phyloP scores from a whole-genome alignment of 92 coral and sea anemone species.

The Porites divaricata region DNA sequence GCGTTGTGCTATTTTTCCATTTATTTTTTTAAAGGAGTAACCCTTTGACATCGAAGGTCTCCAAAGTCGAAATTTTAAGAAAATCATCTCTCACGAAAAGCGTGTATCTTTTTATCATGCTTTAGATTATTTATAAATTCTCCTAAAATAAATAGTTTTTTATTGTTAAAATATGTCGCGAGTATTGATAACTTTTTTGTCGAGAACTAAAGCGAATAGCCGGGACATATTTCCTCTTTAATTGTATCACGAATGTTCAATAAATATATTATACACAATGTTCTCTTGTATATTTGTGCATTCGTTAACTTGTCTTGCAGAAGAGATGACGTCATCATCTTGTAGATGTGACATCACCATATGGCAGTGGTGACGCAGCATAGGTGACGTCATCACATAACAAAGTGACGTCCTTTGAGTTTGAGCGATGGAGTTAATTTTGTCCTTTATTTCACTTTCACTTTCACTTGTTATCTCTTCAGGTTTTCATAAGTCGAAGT shows the following conservation, averaged over 20 bases:
- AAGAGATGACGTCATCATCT: not conserved
- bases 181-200: not conserved
- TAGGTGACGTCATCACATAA: too few species aligned
- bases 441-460: not conserved
- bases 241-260: conserved; percentile 17
- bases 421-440: not conserved
- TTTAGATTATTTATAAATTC: conserved; percentile 29
- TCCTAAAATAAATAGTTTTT: conserved; percentile 32
- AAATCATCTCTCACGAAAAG: not conserved
- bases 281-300: not conserved
- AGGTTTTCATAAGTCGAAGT: not conserved
- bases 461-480: not conserved
- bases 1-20: not conserved
- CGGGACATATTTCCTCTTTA: conserved; percentile 14
- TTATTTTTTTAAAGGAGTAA: too few species aligned
- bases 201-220: not conserved
- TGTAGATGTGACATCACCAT: too few species aligned
- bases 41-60: not conserved
- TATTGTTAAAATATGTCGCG: not conserved
- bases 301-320: not conserved
- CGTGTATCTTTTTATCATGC: not conserved
- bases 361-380: too few species aligned
- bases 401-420: not conserved
- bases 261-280: conserved; percentile 44
- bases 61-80: not conserved